A percentile compares a stretch with the other conserved stretches of the same genome.
These are phyloP conservation scores for Chiridota heheva DNA, from an alignment of 35 echinoderm and acorn worm species.

Conservation along the genomic window DNA sequence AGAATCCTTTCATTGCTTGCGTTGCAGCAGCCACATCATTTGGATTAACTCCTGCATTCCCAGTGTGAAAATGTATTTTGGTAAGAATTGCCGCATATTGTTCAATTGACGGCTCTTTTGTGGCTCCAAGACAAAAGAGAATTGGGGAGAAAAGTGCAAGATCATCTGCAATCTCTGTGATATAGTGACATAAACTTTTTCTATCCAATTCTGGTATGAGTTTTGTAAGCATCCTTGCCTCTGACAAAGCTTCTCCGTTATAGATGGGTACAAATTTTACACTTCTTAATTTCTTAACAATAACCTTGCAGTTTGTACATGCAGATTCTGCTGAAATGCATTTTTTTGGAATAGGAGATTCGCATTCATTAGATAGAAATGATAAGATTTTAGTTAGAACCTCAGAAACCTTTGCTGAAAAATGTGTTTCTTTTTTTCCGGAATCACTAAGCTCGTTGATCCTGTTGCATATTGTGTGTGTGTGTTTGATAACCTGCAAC, in stretches of 20 bases:
- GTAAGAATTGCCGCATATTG: conserved; percentile 14
- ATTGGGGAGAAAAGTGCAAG: too few species aligned
- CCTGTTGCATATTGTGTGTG: too few species aligned
- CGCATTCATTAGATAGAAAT: too few species aligned
- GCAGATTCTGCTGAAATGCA: too few species aligned
- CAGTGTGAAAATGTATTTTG: background rate
- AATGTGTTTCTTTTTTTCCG: too few species aligned
- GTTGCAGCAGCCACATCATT: background rate
- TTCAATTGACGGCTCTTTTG: background rate
- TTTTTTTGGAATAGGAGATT: too few species aligned
- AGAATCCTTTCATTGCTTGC: conserved; percentile 20
- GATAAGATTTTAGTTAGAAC: too few species aligned
- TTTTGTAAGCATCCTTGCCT: conserved; percentile 15
- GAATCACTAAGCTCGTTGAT: too few species aligned
- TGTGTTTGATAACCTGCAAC: too few species aligned
- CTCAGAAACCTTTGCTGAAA: too few species aligned
- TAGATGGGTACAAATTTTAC: background rate
- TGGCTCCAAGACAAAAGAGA: conserved; percentile 9
- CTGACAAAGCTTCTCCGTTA: background rate
- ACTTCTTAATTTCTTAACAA: background rate
- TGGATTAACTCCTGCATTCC: too few species aligned
- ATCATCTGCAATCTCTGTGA: too few species aligned
- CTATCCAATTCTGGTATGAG: background rate
- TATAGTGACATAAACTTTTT: conserved; percentile 1
- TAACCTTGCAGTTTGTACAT: background rate